Evolutionary conservation across 23 tunicate genomes (phyloP).

Genomic region (Botrylloides violaceus): DNA sequence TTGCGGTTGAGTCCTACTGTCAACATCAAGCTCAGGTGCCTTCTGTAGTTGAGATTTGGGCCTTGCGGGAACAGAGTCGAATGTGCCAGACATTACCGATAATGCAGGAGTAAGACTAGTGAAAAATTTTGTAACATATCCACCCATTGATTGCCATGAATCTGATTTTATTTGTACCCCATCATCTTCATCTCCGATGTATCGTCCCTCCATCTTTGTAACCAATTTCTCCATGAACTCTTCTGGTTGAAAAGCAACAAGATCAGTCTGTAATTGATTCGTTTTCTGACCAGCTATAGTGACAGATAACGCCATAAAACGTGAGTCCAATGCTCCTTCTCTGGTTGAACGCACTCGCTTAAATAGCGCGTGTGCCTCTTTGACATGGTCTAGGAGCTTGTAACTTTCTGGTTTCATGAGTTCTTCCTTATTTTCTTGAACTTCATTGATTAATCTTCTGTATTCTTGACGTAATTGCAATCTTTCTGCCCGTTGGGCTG

Average conservation of each 20-base stretch:
- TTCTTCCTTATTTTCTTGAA: constrained; percentile 76
- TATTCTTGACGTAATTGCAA: constrained; percentile 45
- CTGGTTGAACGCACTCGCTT: constrained; percentile 45
- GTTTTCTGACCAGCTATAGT: constrained; percentile 70
- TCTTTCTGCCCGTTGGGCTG: too few species aligned
- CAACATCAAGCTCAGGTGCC: constrained; percentile 24
- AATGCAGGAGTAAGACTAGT: constrained; percentile 63
- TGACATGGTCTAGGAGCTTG: constrained; percentile 51
- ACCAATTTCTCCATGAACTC: constrained; percentile 84
- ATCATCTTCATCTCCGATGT: constrained; percentile 33
- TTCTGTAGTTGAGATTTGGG: constrained; percentile 3
- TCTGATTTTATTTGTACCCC: constrained; percentile 35
- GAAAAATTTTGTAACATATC: constrained; percentile 31
- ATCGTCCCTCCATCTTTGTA: constrained; percentile 5
- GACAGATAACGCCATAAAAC: constrained; percentile 70
- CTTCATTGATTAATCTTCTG: constrained; percentile 60
- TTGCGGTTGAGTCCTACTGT: constrained; percentile 33
- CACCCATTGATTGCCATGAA: constrained; percentile 47
- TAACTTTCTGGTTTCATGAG: constrained; percentile 57
- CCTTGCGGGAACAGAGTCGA: constrained; percentile 14
- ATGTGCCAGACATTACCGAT: constrained; percentile 55
- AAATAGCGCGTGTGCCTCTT: constrained; percentile 60
- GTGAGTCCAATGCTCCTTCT: constrained; percentile 77
- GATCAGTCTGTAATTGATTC: constrained; percentile 54
- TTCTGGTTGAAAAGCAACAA: constrained; percentile 80